A percentile compares a stretch with the other conserved stretches of the same genome.
phyloP scores from a whole-genome alignment of 2,797 vertebrate genomes.

The Falco berigora region DNA sequence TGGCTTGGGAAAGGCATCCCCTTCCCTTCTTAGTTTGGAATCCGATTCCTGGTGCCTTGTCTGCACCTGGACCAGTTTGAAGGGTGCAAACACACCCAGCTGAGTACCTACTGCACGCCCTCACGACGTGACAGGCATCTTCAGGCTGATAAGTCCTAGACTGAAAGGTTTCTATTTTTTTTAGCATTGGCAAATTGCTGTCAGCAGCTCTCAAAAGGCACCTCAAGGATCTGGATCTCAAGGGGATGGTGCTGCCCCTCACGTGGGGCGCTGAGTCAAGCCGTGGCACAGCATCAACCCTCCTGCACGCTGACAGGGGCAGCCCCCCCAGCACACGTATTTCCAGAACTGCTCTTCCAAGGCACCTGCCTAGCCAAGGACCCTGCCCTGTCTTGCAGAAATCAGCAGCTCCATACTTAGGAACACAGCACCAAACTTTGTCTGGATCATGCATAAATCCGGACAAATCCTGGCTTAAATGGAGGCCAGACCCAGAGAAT shows the following conservation, averaged over 20 bases:
- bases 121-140: neutral
- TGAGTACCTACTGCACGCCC: neutral
- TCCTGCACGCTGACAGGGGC: neutral
- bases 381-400: neutral
- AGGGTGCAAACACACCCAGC: neutral
- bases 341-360: neutral
- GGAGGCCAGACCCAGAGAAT: neutral
- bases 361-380: neutral
- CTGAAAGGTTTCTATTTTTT: neutral
- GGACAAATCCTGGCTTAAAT: neutral
- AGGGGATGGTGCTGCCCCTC: neutral
- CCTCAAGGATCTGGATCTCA: neutral
- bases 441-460: neutral
- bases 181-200: neutral
- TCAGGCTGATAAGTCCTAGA: neutral
- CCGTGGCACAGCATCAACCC: neutral
- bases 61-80: neutral
- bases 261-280: rapidly evolving
- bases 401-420: neutral
- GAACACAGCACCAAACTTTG: neutral
- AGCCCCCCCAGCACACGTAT: neutral
- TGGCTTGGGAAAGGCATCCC: neutral
- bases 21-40: neutral
- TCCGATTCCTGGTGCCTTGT: neutral
- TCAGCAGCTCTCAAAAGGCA: neutral